Base-by-base conservation (phyloP, 2,888 invertebrate genomes). In the Leptothorax acervorum region DNA sequence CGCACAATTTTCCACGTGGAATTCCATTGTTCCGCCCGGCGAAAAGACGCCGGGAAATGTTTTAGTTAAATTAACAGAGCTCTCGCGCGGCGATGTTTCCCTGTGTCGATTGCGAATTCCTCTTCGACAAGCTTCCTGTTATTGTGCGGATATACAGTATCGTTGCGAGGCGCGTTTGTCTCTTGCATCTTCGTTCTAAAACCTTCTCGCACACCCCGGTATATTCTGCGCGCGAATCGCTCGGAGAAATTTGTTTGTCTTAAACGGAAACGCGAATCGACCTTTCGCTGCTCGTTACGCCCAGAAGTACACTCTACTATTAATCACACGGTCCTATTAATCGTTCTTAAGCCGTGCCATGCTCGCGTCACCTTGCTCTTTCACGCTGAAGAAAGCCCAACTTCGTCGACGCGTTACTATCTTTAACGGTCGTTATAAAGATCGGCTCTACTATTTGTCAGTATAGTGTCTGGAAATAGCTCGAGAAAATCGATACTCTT, bases 321-420 rank as follows among this genome's bases (percentile, higher is more conserved):
- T 92, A 92, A 92, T 91, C 92, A 91, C 90, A 82, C 53, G 73
- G 84, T 85, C 85, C 91, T 92, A 92, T 92, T 92, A 92, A 92
- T 92, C 92, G 92, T 91, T 66, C 86, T 89, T 91, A 90, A 92
- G 91, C 91, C 86, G 88, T 76, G 85, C 86, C 89, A 79, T 86
- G 83, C 83, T 84, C 86, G 71, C 78, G 66, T 68, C 53, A 73
- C 57, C 78, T 63, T 60, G 79, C 66, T 65, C 78, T 85, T 90
- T 90, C 84, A 83, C 66, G 35, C 28, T 39, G 82, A 87, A 85
- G 85, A 86, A 88, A 88, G 53, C 42, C 53, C 62, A 87, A 84
- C 70, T 87, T 87, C 53, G 79, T 70, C 82, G 45, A 28, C 76
- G 53, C 76, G 53, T 55, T 39, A 70, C 76, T 75, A 84, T 83